Evolutionary conservation across 2,888 invertebrate genomes (phyloP).

Genomic region (Plebejus argus): DNA sequence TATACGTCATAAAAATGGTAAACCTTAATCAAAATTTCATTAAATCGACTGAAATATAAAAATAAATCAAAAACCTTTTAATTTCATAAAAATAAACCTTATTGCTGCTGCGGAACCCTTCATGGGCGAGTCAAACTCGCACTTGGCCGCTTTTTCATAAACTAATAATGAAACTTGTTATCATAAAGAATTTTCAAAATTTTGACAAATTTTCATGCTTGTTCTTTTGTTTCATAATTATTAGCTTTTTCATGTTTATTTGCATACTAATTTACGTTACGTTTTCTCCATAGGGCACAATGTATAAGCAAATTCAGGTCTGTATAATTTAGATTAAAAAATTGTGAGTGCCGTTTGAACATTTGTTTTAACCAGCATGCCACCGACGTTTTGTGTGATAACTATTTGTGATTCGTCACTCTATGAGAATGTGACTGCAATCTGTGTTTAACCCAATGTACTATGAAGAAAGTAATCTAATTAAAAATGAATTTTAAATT

Average conservation of each 20-base stretch:
- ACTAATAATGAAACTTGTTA: no score
- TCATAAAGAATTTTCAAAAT: no score
- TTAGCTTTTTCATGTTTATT: constrained; percentile 33
- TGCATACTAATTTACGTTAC: constrained; percentile 54
- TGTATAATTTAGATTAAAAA: constrained; percentile 63
- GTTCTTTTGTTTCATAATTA: background rate
- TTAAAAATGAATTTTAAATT: background rate
- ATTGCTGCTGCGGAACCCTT: no score
- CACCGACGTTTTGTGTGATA: constrained; percentile 43
- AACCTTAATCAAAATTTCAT: no score
- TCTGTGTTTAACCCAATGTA: constrained; percentile 17
- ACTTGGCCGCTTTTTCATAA: no score
- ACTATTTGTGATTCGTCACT: constrained; percentile 38
- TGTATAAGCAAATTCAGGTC: constrained; percentile 81
- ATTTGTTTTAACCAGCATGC: constrained; percentile 58
- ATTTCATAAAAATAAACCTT: no score
- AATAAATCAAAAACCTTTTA: no score
- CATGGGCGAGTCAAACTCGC: no score
- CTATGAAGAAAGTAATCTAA: background rate
- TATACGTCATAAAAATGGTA: no score
- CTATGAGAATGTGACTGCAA: constrained; percentile 35
- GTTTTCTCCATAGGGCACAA: constrained; percentile 78
- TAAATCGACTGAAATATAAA: no score
- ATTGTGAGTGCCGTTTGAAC: constrained; percentile 66
- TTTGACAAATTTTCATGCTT: background rate